Evolutionary conservation across 2,113 vertebrate genomes (phyloP), one percentile per base, ranked within the genome.

Genomic region (Cariama cristata): DNA sequence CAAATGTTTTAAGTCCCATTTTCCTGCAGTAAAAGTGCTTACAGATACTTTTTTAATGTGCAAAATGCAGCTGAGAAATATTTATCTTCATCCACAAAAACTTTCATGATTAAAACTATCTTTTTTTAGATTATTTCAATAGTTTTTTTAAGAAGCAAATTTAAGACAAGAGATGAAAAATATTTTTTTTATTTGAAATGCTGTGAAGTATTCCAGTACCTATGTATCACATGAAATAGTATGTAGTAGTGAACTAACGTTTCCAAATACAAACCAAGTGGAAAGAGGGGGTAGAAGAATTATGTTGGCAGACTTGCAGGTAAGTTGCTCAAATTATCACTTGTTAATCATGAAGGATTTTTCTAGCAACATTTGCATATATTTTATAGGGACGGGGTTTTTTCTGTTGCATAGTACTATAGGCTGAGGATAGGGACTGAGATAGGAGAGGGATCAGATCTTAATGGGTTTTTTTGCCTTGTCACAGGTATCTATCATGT

Each of bases 221-320:
- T 15, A 0, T 3, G 2, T 38, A 16, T 56, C 49, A 26, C 1
- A 0, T 24, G 13, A n/a, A 67, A 40, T 10, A 45, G 38, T 6
- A 33, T 0, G 3, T 5, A 38, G 44, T 3, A 56, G 22, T 9
- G 53, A 86, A 23, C 0, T 42, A 42, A 32, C 60, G 74, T 45
- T 83, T 79, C 62, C 44, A 60, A 55, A 72, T 3, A 27, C 22
- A 74, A 74, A 27, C 42, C 45, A 52, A 52, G 40, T 55, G 53
- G 59, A 63, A 42, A 5, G 2, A 9, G 12, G 14, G 4, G 11
- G 16, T 2, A n/a, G 28, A 58, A 38, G 45, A 88, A 69, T 58
- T 15, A 50, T 38, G 55, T 44, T 38, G 30, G 30, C 58, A n/a
- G 50, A 14, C 18, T 50, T 64, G 19, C 35, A 71, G 32, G 26